Evolutionary conservation across 2,797 vertebrate species (phyloP).

Genomic region (Acropternis orthonyx): DNA sequence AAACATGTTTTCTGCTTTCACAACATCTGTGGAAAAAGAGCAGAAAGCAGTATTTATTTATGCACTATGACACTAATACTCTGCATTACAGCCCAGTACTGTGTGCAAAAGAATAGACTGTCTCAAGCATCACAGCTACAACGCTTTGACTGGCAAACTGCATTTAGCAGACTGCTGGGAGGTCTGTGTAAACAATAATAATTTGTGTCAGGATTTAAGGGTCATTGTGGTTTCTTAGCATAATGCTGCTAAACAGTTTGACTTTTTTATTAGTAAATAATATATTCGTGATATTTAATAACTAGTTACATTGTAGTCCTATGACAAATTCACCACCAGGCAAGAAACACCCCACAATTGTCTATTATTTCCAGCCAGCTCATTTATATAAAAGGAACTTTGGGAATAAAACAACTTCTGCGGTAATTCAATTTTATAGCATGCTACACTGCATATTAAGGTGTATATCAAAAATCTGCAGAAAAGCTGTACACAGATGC

Average conservation of each 20-base stretch:
- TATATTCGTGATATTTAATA: conserved; percentile 19
- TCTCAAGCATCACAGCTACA: neutral
- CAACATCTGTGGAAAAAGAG: neutral
- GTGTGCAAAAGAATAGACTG: neutral
- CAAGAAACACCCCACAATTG: neutral
- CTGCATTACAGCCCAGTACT: neutral
- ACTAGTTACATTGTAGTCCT: neutral
- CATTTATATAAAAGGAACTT: neutral
- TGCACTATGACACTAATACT: neutral
- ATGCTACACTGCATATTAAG: neutral
- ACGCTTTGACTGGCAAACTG: neutral
- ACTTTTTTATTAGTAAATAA: neutral
- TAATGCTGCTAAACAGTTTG: neutral
- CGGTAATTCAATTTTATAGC: neutral
- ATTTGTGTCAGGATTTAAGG: neutral
- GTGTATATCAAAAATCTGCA: neutral
- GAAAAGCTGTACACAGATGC: neutral
- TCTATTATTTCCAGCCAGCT: neutral
- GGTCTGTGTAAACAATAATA: conserved; percentile 28
- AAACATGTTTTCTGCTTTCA: neutral
- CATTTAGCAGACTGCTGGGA: conserved; percentile 5
- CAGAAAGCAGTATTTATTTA: neutral
- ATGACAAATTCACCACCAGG: neutral
- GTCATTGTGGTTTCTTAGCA: neutral
- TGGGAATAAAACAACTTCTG: neutral